Percentiles rank a stretch among this genome's conserved stretches.
These are phyloP conservation scores for Spermophilus dauricus DNA, from an alignment of 2,113 vertebrate genomes.

Conservation along the genomic window DNA sequence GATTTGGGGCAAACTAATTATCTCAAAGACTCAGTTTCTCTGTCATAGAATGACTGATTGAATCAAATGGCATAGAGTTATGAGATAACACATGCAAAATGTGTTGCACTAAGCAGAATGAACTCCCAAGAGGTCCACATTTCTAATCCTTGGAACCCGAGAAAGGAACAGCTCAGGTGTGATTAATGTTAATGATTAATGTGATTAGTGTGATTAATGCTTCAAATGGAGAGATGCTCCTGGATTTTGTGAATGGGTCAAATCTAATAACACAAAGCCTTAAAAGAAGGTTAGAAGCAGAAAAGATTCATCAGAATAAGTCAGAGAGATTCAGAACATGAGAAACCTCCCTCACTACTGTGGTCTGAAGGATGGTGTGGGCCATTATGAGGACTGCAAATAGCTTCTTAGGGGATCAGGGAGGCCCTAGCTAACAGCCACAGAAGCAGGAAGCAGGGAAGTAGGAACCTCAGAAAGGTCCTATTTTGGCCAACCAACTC, in stretches of 20 bases:
- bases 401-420: background rate
- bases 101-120: background rate
- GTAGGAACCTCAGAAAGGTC: background rate
- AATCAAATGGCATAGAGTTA: background rate
- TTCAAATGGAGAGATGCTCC: background rate
- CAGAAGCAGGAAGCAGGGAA: background rate
- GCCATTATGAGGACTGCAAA: background rate
- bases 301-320: background rate
- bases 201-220: no score
- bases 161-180: background rate
- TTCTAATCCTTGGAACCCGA: background rate
- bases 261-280: background rate
- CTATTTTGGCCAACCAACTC: background rate
- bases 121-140: background rate
- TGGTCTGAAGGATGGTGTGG: background rate
- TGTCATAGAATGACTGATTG: background rate
- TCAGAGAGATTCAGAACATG: background rate
- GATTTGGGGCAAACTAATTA: conserved; percentile 22
- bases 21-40: conserved; percentile 17
- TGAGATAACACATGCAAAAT: background rate
- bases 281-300: background rate
- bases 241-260: background rate
- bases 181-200: background rate
- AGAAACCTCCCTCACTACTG: background rate
- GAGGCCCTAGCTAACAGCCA: background rate